Percentiles rank a stretch among this genome's conserved stretches.
Conservation (phyloP, 1,140 invertebrate genomes). For the Archivesica marissinica region DNA sequence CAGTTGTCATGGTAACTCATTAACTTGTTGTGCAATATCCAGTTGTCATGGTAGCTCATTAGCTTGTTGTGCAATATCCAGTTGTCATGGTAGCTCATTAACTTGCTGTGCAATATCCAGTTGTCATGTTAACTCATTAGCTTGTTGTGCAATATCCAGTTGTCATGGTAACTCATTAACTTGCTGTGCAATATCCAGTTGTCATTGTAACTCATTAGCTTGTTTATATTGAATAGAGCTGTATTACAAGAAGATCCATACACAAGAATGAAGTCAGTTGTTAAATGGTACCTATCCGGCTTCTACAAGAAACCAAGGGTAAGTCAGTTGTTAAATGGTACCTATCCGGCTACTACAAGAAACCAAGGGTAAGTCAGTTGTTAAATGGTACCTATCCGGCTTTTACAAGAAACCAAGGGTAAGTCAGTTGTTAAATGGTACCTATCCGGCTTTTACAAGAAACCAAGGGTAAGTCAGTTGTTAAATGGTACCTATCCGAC, state of each 20-base stretch:
- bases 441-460: conserved; percentile 92
- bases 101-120: not conserved
- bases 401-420: conserved; percentile 95
- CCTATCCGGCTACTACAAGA: conserved; percentile 96
- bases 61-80: too few species aligned
- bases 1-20: too few species aligned
- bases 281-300: conserved; percentile 97
- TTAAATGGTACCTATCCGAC: conserved; percentile 97
- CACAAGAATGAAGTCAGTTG: conserved; percentile 94
- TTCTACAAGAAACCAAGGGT: conserved; percentile 95
- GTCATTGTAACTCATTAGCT: not conserved
- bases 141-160: not conserved
- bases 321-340: conserved; percentile 93
- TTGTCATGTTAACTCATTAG: not conserved
- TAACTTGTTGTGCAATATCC: too few species aligned
- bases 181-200: not conserved
- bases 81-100: too few species aligned
- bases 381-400: conserved; percentile 97
- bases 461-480: conserved; percentile 93
- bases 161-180: not conserved
- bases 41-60: too few species aligned
- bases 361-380: conserved; percentile 92
- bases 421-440: too few species aligned
- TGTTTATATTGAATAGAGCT: conserved; percentile 87
- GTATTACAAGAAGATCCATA: conserved; percentile 94